Conservation (phyloP, 2,888 invertebrate genomes). For the Toxonevra muliebris region DNA sequence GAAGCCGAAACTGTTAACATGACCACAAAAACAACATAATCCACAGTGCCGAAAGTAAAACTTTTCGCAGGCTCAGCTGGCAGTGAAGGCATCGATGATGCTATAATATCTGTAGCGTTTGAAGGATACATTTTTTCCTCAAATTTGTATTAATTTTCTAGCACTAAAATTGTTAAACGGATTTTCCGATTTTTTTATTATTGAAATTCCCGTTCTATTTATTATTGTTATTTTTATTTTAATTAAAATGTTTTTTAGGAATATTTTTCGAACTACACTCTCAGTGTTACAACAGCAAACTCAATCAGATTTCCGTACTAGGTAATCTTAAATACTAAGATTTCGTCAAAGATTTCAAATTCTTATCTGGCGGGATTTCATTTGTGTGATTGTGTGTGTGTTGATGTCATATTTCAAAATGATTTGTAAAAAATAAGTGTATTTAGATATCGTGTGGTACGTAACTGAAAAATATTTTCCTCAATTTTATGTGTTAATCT, state of each 20-base stretch:
- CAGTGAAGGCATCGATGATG: conserved; percentile 16
- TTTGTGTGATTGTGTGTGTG: too few relatives aligned
- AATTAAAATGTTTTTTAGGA: too few relatives aligned
- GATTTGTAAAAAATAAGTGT: too few relatives aligned
- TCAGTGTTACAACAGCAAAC: conserved; percentile 4
- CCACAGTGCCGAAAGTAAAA: conserved; percentile 56
- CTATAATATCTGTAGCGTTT: background rate
- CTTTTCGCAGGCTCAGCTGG: conserved; percentile 25
- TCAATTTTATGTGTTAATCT: background rate
- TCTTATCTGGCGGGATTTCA: too few relatives aligned
- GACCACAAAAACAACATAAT: conserved; percentile 69
- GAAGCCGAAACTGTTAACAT: conserved; percentile 68
- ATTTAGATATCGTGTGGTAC: background rate
- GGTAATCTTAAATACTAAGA: too few relatives aligned
- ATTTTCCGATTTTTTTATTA: background rate
- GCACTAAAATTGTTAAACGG: too few relatives aligned
- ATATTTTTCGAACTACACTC: background rate
- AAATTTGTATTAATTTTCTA: too few relatives aligned
- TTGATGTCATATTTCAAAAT: too few relatives aligned
- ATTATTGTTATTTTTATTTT: conserved; percentile 10
- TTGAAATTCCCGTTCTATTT: background rate
- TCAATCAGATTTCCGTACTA: background rate
- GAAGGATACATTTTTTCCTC: conserved; percentile 4
- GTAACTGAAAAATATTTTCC: background rate
- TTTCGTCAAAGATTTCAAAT: too few relatives aligned